Base-by-base conservation (phyloP, 2,113 vertebrate species). In the Grammomys surdaster region DNA sequence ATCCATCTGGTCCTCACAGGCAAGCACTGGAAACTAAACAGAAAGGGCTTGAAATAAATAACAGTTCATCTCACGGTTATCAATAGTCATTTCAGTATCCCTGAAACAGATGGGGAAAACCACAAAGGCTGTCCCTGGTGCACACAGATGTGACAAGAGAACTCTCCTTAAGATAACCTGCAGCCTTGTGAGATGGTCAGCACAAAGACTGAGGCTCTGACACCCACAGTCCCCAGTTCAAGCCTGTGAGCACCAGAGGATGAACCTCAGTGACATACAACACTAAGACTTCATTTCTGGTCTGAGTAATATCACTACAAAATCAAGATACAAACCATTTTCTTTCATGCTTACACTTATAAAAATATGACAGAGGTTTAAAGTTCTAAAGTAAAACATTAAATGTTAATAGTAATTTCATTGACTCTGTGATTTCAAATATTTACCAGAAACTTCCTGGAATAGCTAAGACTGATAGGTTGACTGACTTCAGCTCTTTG, bases 1-100 rank as follows among this genome's bases (percentile, higher is more conserved):
- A 96, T 90, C 65, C 2, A 7, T 54, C 88, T 10, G 19, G 72
- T 63, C 28, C 92, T 94, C 96, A 78, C 4, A 93, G 92, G 86
- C 76, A 87, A 96, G 54, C 54, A 84, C 31, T 72, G 65, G 78
- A 75, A 94, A 91, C 8, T 9, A 58, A 16, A 48, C 14, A 87
- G 7, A 40, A 94, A 94, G 75, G 67, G 48, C n/a, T 94, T 80
- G 85, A 46, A 63, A 43, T 70, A 76, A 73, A 69, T 22, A 77
- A 3, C 48, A 93, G 43, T 36, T 12, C 28, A 24, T 58, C 75
- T 90, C 46, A 36, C n/a, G 78, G 84, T 92, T 88, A 77, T 60
- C 60, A 51, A 70, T 77, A 87, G 28, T 63, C 60, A 88, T 72
- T 72, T 85, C 56, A 88, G 67, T 63, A 73, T 87, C 63, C 85